phyloP scores from a whole-genome alignment of 2,113 vertebrate species.

The Halichoerus grypus region DNA sequence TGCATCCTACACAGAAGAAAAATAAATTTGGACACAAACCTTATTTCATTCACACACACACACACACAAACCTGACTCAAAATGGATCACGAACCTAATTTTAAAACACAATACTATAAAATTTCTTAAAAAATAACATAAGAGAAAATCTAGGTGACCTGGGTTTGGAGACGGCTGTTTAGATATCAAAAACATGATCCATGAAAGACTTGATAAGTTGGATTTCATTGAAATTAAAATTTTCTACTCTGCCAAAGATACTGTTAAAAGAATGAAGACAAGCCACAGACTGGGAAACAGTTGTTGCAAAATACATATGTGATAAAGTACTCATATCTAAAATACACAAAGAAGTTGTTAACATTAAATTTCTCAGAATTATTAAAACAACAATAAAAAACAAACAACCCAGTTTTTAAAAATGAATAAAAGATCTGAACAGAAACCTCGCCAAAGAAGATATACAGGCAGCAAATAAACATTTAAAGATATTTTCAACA shows the following conservation, averaged over 20 bases:
- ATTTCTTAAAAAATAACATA: neutral
- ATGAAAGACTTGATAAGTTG: neutral
- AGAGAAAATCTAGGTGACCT: neutral
- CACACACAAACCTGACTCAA: neutral
- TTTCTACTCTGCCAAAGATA: neutral
- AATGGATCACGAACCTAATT: too few species aligned
- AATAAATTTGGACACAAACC: neutral
- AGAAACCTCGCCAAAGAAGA: neutral
- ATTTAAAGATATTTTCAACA: rapidly evolving
- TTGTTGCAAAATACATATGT: rapidly evolving
- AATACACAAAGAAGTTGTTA: neutral
- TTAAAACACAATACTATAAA: neutral
- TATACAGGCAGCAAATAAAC: neutral
- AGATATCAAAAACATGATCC: rapidly evolving
- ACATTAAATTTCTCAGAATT: neutral
- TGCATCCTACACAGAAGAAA: neutral
- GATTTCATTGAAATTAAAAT: neutral
- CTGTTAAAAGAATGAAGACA: neutral
- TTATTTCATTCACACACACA: neutral
- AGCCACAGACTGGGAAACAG: neutral
- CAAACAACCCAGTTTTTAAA: neutral
- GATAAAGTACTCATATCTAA: neutral
- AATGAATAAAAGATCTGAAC: neutral
- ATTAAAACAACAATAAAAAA: neutral
- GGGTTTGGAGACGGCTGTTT: neutral